Percentiles rank a stretch among this genome's conserved stretches.
Conservation (phyloP, 1,140 invertebrate genomes). For the Drosophila watanabei region DNA sequence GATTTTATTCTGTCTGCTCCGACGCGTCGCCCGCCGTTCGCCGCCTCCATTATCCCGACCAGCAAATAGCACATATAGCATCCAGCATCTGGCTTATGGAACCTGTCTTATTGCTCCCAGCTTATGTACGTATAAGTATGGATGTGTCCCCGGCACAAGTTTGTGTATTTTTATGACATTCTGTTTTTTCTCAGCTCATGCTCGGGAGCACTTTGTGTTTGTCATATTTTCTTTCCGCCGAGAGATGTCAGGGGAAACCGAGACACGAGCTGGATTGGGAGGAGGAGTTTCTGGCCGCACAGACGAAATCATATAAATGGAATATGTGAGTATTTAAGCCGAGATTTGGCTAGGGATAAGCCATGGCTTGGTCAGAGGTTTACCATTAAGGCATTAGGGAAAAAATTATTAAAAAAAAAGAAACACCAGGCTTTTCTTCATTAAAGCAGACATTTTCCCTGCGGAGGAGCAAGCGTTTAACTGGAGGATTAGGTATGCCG, state of each 20-base stretch:
- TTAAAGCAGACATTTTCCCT: neutral
- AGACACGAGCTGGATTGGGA: neutral
- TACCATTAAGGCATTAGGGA: neutral
- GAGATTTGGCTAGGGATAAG: slow-evolving; percentile 1
- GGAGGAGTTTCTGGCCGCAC: slow-evolving; percentile 4
- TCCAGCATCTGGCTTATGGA: slow-evolving; percentile 42
- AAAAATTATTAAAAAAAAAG: slow-evolving; percentile 11
- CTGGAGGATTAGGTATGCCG: neutral
- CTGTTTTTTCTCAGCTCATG: slow-evolving; percentile 18
- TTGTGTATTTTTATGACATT: slow-evolving; percentile 47
- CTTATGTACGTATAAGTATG: slow-evolving; percentile 4
- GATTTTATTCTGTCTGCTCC: slow-evolving; percentile 66
- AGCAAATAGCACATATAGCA: neutral
- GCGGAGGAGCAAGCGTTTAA: neutral
- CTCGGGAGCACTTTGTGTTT: slow-evolving; percentile 31
- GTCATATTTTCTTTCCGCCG: slow-evolving; percentile 28
- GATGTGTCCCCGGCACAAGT: slow-evolving; percentile 5
- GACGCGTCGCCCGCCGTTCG: slow-evolving; percentile 34
- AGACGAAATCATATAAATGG: slow-evolving; percentile 33
- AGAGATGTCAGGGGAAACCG: slow-evolving; percentile 24
- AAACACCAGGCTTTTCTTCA: neutral
- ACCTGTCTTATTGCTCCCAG: slow-evolving; percentile 44
- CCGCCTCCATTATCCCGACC: slow-evolving; percentile 14
- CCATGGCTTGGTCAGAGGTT: neutral
- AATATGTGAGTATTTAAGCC: slow-evolving; percentile 34